Evolutionary conservation across 1,140 invertebrate species (phyloP), one percentile per base, ranked within the genome.

Genomic region (Piezodorus guildinii): DNA sequence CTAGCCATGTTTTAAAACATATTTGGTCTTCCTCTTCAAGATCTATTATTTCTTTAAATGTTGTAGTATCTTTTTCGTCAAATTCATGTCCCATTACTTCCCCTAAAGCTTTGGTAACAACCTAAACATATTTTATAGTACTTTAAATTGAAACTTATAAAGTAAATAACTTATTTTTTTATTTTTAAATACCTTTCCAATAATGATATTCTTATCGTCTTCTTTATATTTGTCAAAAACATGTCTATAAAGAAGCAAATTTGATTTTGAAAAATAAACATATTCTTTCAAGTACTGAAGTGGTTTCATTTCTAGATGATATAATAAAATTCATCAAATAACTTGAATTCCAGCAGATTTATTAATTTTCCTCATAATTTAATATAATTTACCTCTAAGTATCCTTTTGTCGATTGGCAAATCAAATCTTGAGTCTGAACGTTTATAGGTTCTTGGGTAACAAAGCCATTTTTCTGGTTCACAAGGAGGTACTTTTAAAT

Each of bases 1-100:
- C 83, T 68, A 83, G 83, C 80, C 83, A 86, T 3, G 77, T 80
- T 52, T 81, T 75, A 70, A 83, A 85, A 70, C 81, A 79, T 45
- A 84, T 68, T 0, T 75, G 70, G 49, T 79, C 77, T 1, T 72
- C 70, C 17, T 74, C 71, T 1, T 75, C 69, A 72, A 79, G 80
- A 21, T 75, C 77, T 66, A 83, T 73, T 3, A 80, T 69, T 30
- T 62, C 65, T 30, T 71, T 71, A 49, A 83, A 78, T 17, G 77
- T 69, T 16, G 61, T 66, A 3, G 67, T 69, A 64, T 84, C 76
- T 4, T 79, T 73, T 0, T 70, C 52, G 0, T 69, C 76, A 30
- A 85, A 71, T 16, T 75, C 71, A 25, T 77, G 78, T 3, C 83
- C 82, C 75, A 85, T 80, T 69, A 84, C 76, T 59, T 83, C 74